Base-by-base conservation (phyloP, 2,113 vertebrate genomes). In the Leptodactylus fuscus region DNA sequence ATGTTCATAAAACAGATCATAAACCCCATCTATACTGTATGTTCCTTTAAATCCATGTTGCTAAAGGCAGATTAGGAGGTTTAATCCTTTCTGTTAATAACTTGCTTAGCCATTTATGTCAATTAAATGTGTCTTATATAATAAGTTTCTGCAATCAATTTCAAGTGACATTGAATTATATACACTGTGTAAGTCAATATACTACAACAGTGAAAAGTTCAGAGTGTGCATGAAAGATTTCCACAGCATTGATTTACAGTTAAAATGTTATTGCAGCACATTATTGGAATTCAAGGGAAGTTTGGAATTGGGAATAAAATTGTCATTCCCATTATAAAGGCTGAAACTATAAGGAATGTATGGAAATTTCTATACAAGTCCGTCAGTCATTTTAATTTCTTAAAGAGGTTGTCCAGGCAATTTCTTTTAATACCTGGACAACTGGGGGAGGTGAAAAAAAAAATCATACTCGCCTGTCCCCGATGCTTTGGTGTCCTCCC, bases 131-230 rank as follows among this genome's bases (percentile, higher is more conserved):
- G 41, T 24, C 16, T 76, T 77, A 20, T 51, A 13, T 77, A 51
- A 18, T 51, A 53, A 29, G 24, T 27, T 49, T 49, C n/a, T 76
- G n/a, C 46, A 53, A 51, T 77, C 48, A 77, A 53, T 77, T 77
- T 32, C 12, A 53, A 77, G 24, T 51, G 24, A 53, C 48, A 34
- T 77, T 74, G 38, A 48, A 15, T 74, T 77, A 51, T 51, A 32
- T 32, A 29, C 27, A 34, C 46, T 29, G 48, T 77, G 48, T 22
- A 53, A 77, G 74, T 77, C 74, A 77, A 77, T 77, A 34, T 22
- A 32, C 3, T 29, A 77, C 71, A 51, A 49, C 46, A 77, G 74
- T 51, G 48, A 22, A 44, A 13, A 34, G 48, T 53, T 77, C n/a
- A 49, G 16, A 24, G 41, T 16, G 13, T 32, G 60, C 27, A 65